These are phyloP conservation scores for Anser brachyrhynchus DNA, from an alignment of 2,113 vertebrate species.

Conservation along the genomic window DNA sequence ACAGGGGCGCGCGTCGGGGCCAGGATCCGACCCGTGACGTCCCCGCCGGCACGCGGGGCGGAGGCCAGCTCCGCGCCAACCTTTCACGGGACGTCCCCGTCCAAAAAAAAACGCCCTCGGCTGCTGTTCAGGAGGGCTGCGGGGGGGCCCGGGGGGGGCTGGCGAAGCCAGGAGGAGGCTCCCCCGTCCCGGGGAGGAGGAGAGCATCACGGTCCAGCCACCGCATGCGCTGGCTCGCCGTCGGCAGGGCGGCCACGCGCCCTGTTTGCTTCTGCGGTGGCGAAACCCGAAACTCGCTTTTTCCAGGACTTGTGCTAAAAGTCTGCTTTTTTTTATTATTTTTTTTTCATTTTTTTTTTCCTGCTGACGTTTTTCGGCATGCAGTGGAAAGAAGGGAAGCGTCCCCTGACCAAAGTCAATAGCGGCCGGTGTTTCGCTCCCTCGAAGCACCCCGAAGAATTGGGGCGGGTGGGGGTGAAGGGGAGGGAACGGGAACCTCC, in stretches of 20 bases:
- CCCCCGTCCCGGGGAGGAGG: neutral
- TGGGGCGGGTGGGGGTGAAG: neutral
- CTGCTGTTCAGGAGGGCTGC: accelerated
- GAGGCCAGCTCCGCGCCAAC: too few relatives aligned
- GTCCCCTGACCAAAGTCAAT: neutral
- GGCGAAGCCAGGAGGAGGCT: neutral
- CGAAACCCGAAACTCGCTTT: neutral
- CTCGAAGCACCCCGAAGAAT: accelerated
- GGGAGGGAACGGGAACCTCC: neutral
- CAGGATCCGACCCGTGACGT: neutral
- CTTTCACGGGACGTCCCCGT: neutral
- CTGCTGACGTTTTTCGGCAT: neutral
- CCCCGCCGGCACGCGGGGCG: too few relatives aligned
- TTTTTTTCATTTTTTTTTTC: neutral
- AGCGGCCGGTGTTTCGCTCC: accelerated
- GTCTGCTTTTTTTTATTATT: neutral
- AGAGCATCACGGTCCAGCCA: neutral
- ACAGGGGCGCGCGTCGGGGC: neutral
- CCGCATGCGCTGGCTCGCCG: neutral
- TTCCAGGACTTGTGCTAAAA: neutral
- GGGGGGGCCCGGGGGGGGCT: too few relatives aligned
- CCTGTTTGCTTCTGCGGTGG: neutral
- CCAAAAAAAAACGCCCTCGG: neutral
- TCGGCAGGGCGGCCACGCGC: neutral
- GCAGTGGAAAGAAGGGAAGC: neutral